Base-by-base conservation (phyloP, 2,888 invertebrate species). In the Sarcophaga rosellei region DNA sequence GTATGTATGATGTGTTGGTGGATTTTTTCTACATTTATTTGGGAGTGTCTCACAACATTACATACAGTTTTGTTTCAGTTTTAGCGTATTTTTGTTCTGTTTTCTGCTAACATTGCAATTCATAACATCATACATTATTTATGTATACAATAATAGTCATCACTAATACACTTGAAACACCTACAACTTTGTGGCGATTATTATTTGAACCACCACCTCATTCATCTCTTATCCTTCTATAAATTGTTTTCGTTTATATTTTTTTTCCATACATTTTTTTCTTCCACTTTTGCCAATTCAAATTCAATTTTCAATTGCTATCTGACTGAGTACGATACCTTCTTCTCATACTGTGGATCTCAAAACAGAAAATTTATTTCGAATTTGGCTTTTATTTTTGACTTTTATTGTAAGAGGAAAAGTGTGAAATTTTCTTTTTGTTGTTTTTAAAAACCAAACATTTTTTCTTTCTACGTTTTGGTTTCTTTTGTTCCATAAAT, bases 401-500 rank as follows among this genome's bases (percentile, higher is more conserved):
- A 35, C 6, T 35, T 35, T 35, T 35, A 35, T 53, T 53, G 53
- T 53, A 53, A 53, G 10, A 53, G 53, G 53, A 53, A 53, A 23
- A 53, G 53, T 53, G 53, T 53, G 53, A 12, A 12, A 53, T 47
- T 12, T 47, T 47, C 12, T 47, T 47, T 47, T 47, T 53, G 5
- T 53, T 47, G 15, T 47, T 20, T n/a, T 62, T 44, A 73, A 73
- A 61, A 62, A 20, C 15, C 68, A 69, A 78, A 69, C 72, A 57
- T 65, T 76, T 66, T 61, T 68, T 72, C 76, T 20, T 63, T 76
- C 61, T 47, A 47, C 44, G 21, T 21, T 44, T 63, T 61, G 20
- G 44, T 68, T 63, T 75, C 65, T 80, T 84, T 80, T 80, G 84
- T 84, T 84, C 84, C 84, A 84, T 80, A 79, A 79, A 84, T 80